Conservation (phyloP, 2,888 invertebrate species). For the Euplexia lucipara region DNA sequence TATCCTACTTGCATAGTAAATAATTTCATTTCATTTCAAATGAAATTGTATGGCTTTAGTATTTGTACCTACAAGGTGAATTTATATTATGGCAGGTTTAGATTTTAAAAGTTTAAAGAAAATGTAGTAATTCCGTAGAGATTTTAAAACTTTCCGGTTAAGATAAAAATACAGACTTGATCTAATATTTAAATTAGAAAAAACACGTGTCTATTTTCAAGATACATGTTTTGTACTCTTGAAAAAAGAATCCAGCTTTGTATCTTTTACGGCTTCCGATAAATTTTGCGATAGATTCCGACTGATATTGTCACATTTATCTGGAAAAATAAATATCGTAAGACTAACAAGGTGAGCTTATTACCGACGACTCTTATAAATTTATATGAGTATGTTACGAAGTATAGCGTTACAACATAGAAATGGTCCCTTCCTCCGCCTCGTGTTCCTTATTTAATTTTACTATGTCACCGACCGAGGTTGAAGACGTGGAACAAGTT, state of each 20-base stretch:
- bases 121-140: too few species aligned
- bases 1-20: too few species aligned
- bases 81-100: too few species aligned
- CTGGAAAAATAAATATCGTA: conserved; percentile 39
- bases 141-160: neutral
- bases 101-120: too few species aligned
- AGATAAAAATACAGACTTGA: neutral
- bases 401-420: conserved; percentile 34
- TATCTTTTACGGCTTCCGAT: conserved; percentile 25
- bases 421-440: conserved; percentile 12
- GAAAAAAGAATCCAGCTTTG: conserved; percentile 10
- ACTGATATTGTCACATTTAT: conserved; percentile 18
- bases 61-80: too few species aligned
- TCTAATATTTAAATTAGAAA: neutral
- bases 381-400: conserved; percentile 43
- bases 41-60: too few species aligned
- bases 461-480: neutral
- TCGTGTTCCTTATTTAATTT: conserved; percentile 19
- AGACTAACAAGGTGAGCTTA: conserved; percentile 42
- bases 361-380: conserved; percentile 39
- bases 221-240: neutral
- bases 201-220: conserved; percentile 6
- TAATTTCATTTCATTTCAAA: too few species aligned
- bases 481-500: neutral
- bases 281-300: conserved; percentile 18